These are phyloP conservation scores for Balearica regulorum DNA, from an alignment of 2,797 vertebrate species.

Conservation along the genomic window DNA sequence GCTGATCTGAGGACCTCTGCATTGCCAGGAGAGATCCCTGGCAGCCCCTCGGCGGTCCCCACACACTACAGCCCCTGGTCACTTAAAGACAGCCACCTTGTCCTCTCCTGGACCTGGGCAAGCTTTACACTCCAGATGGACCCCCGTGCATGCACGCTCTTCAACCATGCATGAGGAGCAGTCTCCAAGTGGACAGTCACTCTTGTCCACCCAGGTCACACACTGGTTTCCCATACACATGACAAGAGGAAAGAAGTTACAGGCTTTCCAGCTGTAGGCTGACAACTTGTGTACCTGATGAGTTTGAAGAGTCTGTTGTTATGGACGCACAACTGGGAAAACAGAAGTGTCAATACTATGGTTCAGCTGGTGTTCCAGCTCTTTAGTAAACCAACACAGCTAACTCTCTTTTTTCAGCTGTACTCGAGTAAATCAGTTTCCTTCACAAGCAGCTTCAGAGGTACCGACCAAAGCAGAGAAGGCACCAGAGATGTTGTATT, in stretches of 20 bases:
- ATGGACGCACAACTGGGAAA: neutral
- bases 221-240: rapidly evolving
- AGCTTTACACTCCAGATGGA: neutral
- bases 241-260: neutral
- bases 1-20: neutral
- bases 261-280: neutral
- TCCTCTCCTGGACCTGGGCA: neutral
- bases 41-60: neutral
- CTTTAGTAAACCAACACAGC: neutral
- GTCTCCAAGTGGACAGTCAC: too few relatives aligned
- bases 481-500: neutral
- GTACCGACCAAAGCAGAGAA: neutral
- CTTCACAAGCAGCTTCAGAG: neutral
- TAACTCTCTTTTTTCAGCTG: neutral
- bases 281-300: neutral
- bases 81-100: neutral
- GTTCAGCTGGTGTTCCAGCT: neutral
- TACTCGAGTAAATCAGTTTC: neutral
- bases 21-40: too few relatives aligned
- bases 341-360: neutral
- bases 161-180: neutral
- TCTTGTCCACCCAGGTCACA: neutral
- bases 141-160: rapidly evolving
- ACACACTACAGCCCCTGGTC: neutral
- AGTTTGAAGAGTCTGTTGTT: too few relatives aligned